Percentiles rank a stretch among this genome's conserved stretches.
phyloP scores from a whole-genome alignment of 2,113 vertebrate species.

The Anarrhichthys ocellatus region DNA sequence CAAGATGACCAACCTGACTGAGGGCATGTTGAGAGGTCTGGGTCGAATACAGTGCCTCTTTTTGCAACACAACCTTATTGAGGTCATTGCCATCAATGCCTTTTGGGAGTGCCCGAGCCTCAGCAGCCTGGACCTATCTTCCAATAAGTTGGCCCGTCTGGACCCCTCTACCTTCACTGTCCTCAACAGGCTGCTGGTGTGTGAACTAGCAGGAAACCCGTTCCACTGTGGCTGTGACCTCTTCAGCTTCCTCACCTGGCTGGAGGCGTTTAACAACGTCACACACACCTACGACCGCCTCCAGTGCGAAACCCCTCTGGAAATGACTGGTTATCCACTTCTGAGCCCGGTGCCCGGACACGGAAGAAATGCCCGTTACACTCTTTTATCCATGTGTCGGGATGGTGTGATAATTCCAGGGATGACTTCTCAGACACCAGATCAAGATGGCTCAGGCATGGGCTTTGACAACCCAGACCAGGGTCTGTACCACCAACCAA shows the following conservation, averaged over 20 bases:
- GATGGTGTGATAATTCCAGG: slow-evolving; percentile 88
- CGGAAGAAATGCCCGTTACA: slow-evolving; percentile 91
- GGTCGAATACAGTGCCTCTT: slow-evolving; percentile 96
- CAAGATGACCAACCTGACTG: slow-evolving; percentile 94
- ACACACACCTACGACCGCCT: slow-evolving; percentile 97
- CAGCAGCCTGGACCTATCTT: slow-evolving; percentile 96
- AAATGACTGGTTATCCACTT: slow-evolving; percentile 91
- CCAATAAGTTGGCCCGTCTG: slow-evolving; percentile 93
- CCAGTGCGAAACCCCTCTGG: slow-evolving; percentile 93
- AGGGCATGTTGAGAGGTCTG: slow-evolving; percentile 95
- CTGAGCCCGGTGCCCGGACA: slow-evolving; percentile 91
- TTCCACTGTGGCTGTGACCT: slow-evolving; percentile 98
- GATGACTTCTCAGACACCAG: slow-evolving; percentile 89
- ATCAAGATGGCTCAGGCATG: slow-evolving; percentile 84
- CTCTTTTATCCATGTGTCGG: slow-evolving; percentile 91
- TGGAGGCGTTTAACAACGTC: slow-evolving; percentile 95
- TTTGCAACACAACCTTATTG: slow-evolving; percentile 97
- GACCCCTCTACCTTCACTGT: slow-evolving; percentile 92
- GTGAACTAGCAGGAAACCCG: slow-evolving; percentile 95
- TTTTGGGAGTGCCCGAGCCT: slow-evolving; percentile 97
- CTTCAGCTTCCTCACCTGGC: slow-evolving; percentile 93
- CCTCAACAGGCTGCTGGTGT: slow-evolving; percentile 91
- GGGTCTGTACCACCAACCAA: slow-evolving; percentile 89
- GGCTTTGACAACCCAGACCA: slow-evolving; percentile 76
- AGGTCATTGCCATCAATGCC: slow-evolving; percentile 92